Base-by-base conservation (phyloP, 2,113 vertebrate species). In the Columbina picui region DNA sequence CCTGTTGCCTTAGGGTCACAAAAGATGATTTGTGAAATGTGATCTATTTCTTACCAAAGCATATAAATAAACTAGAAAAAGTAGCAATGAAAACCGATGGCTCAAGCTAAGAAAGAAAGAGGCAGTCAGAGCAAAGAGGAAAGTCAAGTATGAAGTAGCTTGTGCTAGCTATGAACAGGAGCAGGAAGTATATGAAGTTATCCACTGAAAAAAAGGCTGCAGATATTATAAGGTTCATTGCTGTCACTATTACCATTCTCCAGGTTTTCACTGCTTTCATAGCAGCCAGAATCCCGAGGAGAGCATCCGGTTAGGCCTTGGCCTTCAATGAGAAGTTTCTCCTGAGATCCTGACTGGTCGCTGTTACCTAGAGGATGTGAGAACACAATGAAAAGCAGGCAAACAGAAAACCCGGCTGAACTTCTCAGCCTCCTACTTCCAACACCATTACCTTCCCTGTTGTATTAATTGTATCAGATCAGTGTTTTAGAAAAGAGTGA, bases 261-360 rank as follows among this genome's bases (percentile, higher is more conserved):
- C 97, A 99, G 98, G 97, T 99, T 99, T 98, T 99, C 99, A 74
- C 98, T 99, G 98, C 99, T 99, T 97, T 99, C 99, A 1, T 99
- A 99, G 98, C 99, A 99, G 34, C 99, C 99, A 3, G 99, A 99
- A 97, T 99, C 99, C 61, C 99, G 98, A 2, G 99, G 99, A 83
- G 99, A 99, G 97, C 99, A 98, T 45, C 98, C 98, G 6, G 98
- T 98, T 90, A 98, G 96, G 93, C 98, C 98, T 64, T 97, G 98
- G 53, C 98, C 98, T 87, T 99, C 99, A 7, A 98, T 98, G 30
- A 99, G 98, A 83, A 99, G 98, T 97, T 99, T 99, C 97, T 99
- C 99, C 98, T 99, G 99, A 93, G 99, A 99, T 59, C 99, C 99
- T 1, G 99, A 99, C 90, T 99, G 98, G 93, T 99, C 99, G 8